Evolutionary conservation across 2,888 invertebrate species (phyloP).

Genomic region (Acleris holmiana): DNA sequence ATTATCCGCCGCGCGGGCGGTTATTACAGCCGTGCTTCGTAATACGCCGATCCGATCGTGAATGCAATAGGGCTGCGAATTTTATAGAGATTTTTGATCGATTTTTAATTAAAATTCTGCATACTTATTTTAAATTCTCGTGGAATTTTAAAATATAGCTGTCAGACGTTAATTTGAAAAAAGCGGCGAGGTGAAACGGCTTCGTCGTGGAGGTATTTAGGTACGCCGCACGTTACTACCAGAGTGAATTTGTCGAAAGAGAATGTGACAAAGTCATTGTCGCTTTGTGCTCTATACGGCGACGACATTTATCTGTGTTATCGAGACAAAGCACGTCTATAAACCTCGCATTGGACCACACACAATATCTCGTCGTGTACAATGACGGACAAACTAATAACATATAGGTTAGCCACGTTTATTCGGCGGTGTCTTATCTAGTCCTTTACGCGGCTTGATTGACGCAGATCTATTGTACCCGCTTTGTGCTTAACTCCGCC

Average conservation of each 20-base stretch:
- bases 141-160: slow-evolving; percentile 40
- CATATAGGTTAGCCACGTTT: slow-evolving; percentile 72
- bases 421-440: slow-evolving; percentile 68
- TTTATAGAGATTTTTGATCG: slow-evolving; percentile 76
- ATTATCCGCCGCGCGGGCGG: slow-evolving; percentile 81
- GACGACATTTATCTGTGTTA: slow-evolving; percentile 82
- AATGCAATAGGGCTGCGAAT: slow-evolving; percentile 81
- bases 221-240: slow-evolving; percentile 55
- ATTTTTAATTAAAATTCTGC: slow-evolving; percentile 72
- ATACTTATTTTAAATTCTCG: slow-evolving; percentile 54
- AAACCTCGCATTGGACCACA: slow-evolving; percentile 82
- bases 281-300: slow-evolving; percentile 76
- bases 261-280: slow-evolving; percentile 77
- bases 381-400: slow-evolving; percentile 76
- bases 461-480: slow-evolving; percentile 58
- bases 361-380: slow-evolving; percentile 76
- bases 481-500: slow-evolving; percentile 52
- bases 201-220: slow-evolving; percentile 46
- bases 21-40: slow-evolving; percentile 79
- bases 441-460: slow-evolving; percentile 65
- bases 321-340: slow-evolving; percentile 81
- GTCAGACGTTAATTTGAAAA: slow-evolving; percentile 23
- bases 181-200: slow-evolving; percentile 42
- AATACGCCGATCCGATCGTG: slow-evolving; percentile 82
- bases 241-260: slow-evolving; percentile 74